Percentiles rank a stretch among this genome's conserved stretches.
These are phyloP conservation scores for Drosophila bocki DNA, from an alignment of 1,140 invertebrate genomes.

Conservation along the genomic window DNA sequence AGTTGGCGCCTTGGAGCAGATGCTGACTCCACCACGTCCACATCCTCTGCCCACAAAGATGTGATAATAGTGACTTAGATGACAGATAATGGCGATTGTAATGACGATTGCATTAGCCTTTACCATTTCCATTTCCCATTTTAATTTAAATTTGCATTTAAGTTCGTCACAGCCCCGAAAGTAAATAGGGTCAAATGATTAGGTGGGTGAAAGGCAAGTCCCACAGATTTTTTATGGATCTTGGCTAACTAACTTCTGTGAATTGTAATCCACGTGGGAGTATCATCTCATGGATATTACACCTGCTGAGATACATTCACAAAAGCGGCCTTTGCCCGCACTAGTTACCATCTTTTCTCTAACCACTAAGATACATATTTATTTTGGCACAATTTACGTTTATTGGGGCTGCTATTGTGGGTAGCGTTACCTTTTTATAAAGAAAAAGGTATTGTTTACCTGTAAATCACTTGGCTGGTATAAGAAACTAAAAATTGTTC, in stretches of 20 bases:
- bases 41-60: conserved; percentile 8
- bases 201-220: conserved; percentile 20
- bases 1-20: conserved; percentile 36
- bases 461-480: background rate
- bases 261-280: conserved; percentile 2
- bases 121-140: conserved; percentile 40
- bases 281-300: background rate
- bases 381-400: conserved; percentile 13
- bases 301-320: background rate
- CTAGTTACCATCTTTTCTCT: conserved; percentile 3
- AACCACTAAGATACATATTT: conserved; percentile 13
- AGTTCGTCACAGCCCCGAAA: conserved; percentile 35
- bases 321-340: background rate
- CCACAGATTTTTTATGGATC: background rate
- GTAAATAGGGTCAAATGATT: conserved; percentile 17
- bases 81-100: conserved; percentile 8
- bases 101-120: conserved; percentile 9
- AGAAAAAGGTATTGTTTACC: background rate
- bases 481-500: background rate
- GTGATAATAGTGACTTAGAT: background rate
- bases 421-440: conserved; percentile 3
- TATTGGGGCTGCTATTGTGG: conserved; percentile 3
- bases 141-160: conserved; percentile 33
- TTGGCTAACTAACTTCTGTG: background rate
- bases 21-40: conserved; percentile 13